Conservation (phyloP, 2,113 vertebrate species). For the Cavia aperea region DNA sequence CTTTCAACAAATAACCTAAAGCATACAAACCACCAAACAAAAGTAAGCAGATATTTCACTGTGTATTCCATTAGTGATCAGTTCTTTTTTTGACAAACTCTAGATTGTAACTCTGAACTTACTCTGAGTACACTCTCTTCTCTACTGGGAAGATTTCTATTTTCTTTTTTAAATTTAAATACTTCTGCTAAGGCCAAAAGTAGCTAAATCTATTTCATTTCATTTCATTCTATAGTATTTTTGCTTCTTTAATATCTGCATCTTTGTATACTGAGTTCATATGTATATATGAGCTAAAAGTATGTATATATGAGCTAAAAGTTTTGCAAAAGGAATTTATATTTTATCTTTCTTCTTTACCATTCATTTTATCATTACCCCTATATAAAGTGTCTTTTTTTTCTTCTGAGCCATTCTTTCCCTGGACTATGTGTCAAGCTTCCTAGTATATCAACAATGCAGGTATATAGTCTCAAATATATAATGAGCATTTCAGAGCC, state of each 20-base stretch:
- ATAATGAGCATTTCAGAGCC: background rate
- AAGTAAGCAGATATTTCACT: background rate
- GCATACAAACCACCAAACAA: background rate
- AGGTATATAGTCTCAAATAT: background rate
- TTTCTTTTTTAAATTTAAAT: background rate
- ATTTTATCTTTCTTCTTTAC: background rate
- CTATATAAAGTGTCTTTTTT: background rate
- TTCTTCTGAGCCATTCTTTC: background rate
- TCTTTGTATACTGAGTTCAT: background rate
- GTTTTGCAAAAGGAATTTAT: background rate
- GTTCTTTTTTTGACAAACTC: background rate
- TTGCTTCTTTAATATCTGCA: background rate
- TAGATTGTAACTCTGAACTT: background rate
- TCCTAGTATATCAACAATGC: background rate
- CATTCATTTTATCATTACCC: background rate
- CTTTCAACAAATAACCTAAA: background rate
- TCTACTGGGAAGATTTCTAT: background rate
- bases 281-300: background rate
- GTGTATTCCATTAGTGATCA: background rate
- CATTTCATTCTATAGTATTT: background rate
- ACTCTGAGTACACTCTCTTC: background rate
- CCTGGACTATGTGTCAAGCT: background rate
- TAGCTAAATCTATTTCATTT: background rate
- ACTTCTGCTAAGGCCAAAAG: background rate
- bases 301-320: background rate